Evolutionary conservation across 1,140 invertebrate genomes (phyloP), one percentile per base, ranked within the genome.

Genomic region (Pseudomyrmex gracilis): DNA sequence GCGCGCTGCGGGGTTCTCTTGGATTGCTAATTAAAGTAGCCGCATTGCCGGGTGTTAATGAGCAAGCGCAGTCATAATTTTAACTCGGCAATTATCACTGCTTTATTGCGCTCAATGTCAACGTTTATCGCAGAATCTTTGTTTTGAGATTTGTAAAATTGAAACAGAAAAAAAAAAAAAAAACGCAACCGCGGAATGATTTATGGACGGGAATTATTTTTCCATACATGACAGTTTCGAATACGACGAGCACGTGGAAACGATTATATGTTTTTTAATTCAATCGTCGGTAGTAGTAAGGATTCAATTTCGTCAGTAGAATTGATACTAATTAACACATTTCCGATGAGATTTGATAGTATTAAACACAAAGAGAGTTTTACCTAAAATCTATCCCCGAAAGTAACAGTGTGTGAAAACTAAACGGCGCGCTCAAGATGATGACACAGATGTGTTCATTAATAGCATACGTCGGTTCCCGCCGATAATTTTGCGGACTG

Each of bases 1-100:
- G 82, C 68, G 68, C 68, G 34, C 80, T 64, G 49, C 58, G 34
- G 66, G 73, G 84, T 57, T 58, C 76, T 71, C 86, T 87, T 55
- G 68, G 74, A 85, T 90, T 90, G 86, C 85, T 85, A 90, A 91
- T 91, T 90, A 89, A 90, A 87, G 61, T 86, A 83, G 78, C 82
- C 83, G 77, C 82, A 86, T 86, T 73, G 87, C 12, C 84, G 85
- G 76, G 83, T 87, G 87, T 85, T 92, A 92, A 92, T 90, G 91
- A 92, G 89, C 85, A 85, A 73, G 84, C 55, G 87, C 82, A 85
- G 64, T 76, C 78, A 80, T 84, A 87, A 88, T 58, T 34, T 91
- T 92, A 90, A 90, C 86, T 83, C 82, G 58, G 89, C 85, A 92
- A 93, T 93, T 92, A 90, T 85, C 87, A 85, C 88, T 86, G 84